Conservation (phyloP, 1,140 invertebrate species). For the Aricia agestis region DNA sequence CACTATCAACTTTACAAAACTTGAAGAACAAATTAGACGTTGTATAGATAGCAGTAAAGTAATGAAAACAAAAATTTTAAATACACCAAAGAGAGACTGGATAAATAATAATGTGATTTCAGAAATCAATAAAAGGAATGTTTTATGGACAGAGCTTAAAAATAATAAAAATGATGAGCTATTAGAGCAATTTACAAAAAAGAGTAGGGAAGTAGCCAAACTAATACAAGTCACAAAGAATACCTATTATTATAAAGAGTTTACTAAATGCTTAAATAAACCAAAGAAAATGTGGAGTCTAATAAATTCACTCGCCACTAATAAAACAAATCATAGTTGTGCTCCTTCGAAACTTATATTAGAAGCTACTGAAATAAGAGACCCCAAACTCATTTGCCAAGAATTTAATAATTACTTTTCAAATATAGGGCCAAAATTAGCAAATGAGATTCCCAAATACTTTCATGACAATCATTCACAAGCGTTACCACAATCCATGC, state of each 20-base stretch:
- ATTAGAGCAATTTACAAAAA: conserved; percentile 4
- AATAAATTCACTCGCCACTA: conserved; percentile 21
- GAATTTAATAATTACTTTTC: conserved; percentile 12
- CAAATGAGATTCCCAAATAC: conserved; percentile 17
- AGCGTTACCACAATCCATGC: conserved; percentile 6
- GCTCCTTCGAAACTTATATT: conserved; percentile 23
- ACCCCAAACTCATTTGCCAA: conserved; percentile 18
- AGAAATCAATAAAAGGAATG: conserved; percentile 19
- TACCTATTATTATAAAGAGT: conserved; percentile 19
- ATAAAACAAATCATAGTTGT: conserved; percentile 20
- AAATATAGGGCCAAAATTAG: conserved; percentile 18
- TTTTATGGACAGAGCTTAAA: not conserved
- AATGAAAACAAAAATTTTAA: conserved; percentile 17
- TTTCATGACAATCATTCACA: conserved; percentile 14
- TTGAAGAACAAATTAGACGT: conserved; percentile 18
- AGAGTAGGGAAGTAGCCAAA: conserved; percentile 15
- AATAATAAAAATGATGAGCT: conserved; percentile 6
- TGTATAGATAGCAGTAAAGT: conserved; percentile 10
- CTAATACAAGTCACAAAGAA: conserved; percentile 22
- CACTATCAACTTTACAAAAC: conserved; percentile 8
- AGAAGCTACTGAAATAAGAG: conserved; percentile 12
- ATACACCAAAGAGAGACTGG: conserved; percentile 20
- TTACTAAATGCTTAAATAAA: conserved; percentile 16
- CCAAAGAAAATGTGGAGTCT: conserved; percentile 23
- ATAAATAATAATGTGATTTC: conserved; percentile 17